Conservation (phyloP, 2,888 invertebrate species). For the Hemicrepidius hirtus region DNA sequence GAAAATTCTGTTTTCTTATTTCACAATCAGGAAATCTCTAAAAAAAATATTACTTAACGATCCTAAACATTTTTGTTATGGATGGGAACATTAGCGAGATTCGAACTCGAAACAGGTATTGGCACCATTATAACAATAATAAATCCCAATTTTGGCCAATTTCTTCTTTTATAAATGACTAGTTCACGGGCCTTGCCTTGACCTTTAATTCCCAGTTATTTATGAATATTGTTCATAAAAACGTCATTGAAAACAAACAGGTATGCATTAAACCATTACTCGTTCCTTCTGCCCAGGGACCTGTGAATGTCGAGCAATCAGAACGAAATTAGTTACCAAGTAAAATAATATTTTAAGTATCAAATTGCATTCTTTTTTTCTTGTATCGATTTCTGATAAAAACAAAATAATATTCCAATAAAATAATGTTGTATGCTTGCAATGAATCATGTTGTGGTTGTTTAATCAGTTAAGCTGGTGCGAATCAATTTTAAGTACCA, state of each 20-base stretch:
- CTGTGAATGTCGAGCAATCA: neutral
- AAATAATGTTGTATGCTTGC: no score
- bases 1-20: no score
- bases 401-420: no score
- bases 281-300: neutral
- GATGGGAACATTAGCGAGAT: no score
- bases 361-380: neutral
- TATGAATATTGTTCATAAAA: neutral
- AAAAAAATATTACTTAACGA: no score
- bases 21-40: no score
- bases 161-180: slow-evolving; percentile 2
- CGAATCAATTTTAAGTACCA: no score
- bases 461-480: no score
- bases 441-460: no score
- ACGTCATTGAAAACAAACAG: slow-evolving; percentile 6
- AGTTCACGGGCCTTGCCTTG: neutral
- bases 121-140: neutral
- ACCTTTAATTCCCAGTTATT: neutral
- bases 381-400: no score
- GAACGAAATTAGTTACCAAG: neutral
- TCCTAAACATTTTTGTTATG: no score
- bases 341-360: neutral
- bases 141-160: neutral
- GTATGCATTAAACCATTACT: neutral
- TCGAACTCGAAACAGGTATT: no score